Evolutionary conservation across 35 echinoderm and acorn worm species (phyloP), one percentile per base, ranked within the genome.

Genomic region (Diadema setosum): DNA sequence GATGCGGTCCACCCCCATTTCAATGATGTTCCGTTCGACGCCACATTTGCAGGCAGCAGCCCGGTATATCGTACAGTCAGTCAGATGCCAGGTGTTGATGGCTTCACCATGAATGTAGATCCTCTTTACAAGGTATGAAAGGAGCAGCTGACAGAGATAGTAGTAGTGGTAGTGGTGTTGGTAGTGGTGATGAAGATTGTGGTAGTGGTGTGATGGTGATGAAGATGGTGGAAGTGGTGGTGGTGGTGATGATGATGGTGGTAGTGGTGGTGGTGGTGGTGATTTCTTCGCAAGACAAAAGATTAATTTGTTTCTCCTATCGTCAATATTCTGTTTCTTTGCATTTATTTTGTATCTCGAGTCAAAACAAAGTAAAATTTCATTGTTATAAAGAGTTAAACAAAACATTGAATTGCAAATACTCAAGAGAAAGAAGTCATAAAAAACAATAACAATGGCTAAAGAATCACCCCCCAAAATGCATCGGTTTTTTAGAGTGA

Each of bases 81-180:
- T 70, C 69, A 94, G 5, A 99, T 99, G 96, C 96, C 96, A 4
- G 96, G 96, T 44, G 96, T 99, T 21, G 96, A 99, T 75, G 96
- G 96, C 0, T 99, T 99, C 75, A 87, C 92, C 12, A 99, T 99
- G 96, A 78, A 90, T 18, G 96, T 99, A 1, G 96, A 99, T 84
- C 92, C 96, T 3, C 78, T 99, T 3, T 99, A 99, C 74, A 99
- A 92, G 90, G 96, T 99, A 87, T 39, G 84, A 26, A 0, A 65
- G 39, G 27, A 24, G 21, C 44, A n/a, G 2, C 20, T 33, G 65
- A 27, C 65, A 16, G 37, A 0, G 5, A 34, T 29, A 34, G 27
- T 67, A 25, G 27, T 67, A 35, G 1, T 37, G 67, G 30, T 6
- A 6, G 35, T 14, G 67, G 35, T 73, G 67, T 3, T 73, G 60